Base-by-base conservation (phyloP, 2,113 vertebrate genomes). In the Saimiri boliviensis region DNA sequence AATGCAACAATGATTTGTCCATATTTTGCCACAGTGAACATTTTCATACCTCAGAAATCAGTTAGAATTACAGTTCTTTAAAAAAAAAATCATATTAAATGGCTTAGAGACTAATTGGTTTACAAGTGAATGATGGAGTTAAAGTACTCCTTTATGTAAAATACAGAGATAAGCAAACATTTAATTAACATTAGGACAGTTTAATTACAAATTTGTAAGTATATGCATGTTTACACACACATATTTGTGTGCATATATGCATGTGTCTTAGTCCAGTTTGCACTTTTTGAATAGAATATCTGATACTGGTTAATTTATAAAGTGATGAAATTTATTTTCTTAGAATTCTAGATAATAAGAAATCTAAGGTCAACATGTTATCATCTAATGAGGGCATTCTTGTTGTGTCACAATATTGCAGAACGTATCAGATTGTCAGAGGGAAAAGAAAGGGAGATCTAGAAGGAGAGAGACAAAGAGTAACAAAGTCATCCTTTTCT, bases 1-100 rank as follows among this genome's bases (percentile, higher is more conserved):
- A 97, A 91, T 94, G 40, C n/a, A 97, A 94, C 95, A 97, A 93
- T 79, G 66, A 37, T 93, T 95, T 74, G 79, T 91, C n/a, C 85
- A 5, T 95, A 94, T 96, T 96, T 97, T 96, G 86, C 35, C 30
- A 95, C 17, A 89, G 56, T 92, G 70, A 19, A 91, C 58, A 91
- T 94, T 96, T 98, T 93, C 30, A 32, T 90, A 42, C 96, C 49
- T 91, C 47, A 45, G 42, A 96, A 96, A 45, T 84, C 63, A 93
- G 79, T 79, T 96, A 86, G 45, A 89, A 86, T 86, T 83, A 5
- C 93, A 95, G 93, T 37, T 80, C 12, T 54, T 94, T 2, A 52
- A 94, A 66, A 5, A 56, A 89, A 96, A 70, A 35, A 52, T 70
- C 42, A 21, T 35, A 93, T 74, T 92, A n/a, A 92, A 88, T 83